These are phyloP conservation scores for Phainopepla nitens DNA, from an alignment of 2,113 vertebrate species.

Conservation along the genomic window DNA sequence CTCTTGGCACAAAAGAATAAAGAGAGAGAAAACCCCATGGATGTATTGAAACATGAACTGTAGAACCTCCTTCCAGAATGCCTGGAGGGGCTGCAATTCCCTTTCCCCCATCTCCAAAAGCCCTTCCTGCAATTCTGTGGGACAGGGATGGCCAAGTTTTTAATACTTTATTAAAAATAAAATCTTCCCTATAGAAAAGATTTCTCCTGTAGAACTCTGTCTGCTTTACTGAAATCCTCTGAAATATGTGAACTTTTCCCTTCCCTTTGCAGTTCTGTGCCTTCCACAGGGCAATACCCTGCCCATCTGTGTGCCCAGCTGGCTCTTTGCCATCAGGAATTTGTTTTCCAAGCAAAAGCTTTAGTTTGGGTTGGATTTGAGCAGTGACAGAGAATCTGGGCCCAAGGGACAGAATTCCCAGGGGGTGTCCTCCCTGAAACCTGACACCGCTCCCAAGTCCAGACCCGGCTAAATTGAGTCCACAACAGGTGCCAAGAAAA, in stretches of 20 bases:
- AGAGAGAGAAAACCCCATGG: not conserved
- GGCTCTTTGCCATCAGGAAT: not conserved
- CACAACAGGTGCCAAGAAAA: not conserved
- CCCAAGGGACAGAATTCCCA: not conserved
- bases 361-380: not conserved
- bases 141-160: not conserved
- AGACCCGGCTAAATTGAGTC: not conserved
- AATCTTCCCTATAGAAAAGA: not conserved
- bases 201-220: not conserved
- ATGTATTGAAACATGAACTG: accelerated
- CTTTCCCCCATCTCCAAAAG: not conserved
- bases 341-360: not conserved
- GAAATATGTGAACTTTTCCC: not conserved
- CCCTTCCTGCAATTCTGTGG: not conserved
- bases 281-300: not conserved
- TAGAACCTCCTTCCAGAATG: not conserved
- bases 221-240: not conserved
- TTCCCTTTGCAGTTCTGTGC: not conserved
- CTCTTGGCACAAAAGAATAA: not conserved
- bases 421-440: not conserved
- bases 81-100: not conserved
- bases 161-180: not conserved
- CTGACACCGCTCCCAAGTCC: not conserved
- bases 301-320: not conserved
- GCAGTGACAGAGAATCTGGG: no score